Conservation (phyloP, 2,888 invertebrate genomes). For the Pseudococcus viburni region DNA sequence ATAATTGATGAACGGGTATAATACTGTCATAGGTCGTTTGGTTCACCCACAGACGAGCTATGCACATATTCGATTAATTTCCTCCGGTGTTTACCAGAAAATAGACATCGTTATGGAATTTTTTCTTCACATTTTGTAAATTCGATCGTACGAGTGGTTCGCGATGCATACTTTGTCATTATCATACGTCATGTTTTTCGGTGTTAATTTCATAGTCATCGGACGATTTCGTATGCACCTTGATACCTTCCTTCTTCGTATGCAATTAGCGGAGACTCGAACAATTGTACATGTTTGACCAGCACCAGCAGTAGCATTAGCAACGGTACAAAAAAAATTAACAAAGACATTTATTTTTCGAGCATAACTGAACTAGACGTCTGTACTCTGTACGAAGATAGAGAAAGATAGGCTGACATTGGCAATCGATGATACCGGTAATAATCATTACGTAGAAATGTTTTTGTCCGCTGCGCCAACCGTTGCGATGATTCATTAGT, state of each 20-base stretch:
- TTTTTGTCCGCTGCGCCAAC: constrained; percentile 29
- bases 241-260: too few relatives aligned
- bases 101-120: not conserved
- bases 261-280: not conserved
- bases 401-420: not conserved
- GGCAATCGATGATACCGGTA: constrained; percentile 49
- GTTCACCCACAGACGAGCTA: not conserved
- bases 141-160: not conserved
- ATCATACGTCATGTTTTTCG: too few relatives aligned
- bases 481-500: constrained; percentile 39
- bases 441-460: constrained; percentile 44
- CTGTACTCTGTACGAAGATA: not conserved
- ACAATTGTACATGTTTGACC: not conserved
- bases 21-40: constrained; percentile 12
- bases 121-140: not conserved
- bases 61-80: not conserved
- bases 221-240: too few relatives aligned
- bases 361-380: constrained; percentile 17
- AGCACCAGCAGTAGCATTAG: not conserved
- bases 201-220: too few relatives aligned
- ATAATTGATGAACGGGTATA: constrained; percentile 36
- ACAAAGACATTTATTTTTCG: constrained; percentile 31
- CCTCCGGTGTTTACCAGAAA: not conserved
- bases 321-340: not conserved
- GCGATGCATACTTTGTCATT: too few relatives aligned